phyloP scores from a whole-genome alignment of 2,888 invertebrate species.

The Galerucella pusilla region DNA sequence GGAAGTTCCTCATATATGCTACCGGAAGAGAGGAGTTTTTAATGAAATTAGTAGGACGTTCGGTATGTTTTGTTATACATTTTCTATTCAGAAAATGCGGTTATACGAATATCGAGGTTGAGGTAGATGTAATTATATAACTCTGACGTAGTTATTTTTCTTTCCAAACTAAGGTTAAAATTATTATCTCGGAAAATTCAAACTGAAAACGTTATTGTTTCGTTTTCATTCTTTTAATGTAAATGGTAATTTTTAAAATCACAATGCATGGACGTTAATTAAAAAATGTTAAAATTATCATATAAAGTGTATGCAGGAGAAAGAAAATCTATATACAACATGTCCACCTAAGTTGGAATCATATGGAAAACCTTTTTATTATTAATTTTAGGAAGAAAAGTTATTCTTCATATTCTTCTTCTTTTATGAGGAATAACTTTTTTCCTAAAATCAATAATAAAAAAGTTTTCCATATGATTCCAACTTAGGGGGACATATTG shows the following conservation, averaged over 20 bases:
- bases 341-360: too few species aligned
- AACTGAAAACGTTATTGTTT: neutral
- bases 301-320: too few species aligned
- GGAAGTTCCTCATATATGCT: neutral
- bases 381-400: too few species aligned
- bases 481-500: too few species aligned
- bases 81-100: neutral
- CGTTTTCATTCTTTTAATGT: neutral
- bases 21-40: neutral
- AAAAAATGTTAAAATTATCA: neutral
- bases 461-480: too few species aligned
- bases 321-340: too few species aligned
- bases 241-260: neutral
- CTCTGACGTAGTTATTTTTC: neutral
- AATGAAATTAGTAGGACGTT: neutral
- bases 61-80: neutral
- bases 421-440: too few species aligned
- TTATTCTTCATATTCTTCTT: too few species aligned
- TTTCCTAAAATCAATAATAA: too few species aligned
- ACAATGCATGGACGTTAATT: neutral
- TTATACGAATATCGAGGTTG: neutral
- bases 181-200: neutral
- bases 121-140: neutral
- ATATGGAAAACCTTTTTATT: too few species aligned
- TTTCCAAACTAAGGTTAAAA: neutral